Base-by-base conservation (phyloP, 2,888 invertebrate genomes). In the Ectemnius cavifrons region DNA sequence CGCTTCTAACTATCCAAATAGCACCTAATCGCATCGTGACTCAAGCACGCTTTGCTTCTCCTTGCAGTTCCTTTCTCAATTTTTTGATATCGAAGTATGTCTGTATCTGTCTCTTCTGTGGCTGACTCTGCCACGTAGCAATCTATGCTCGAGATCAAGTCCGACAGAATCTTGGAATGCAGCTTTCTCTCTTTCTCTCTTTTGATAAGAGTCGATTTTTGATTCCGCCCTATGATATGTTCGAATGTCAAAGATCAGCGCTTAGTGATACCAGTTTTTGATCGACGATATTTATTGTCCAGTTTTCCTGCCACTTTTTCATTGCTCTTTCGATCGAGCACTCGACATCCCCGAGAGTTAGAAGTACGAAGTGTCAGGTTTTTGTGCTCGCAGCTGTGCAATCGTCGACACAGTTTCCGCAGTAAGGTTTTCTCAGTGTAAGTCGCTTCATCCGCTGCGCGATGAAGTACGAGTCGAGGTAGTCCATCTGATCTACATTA, bases 1-100 rank as follows among this genome's bases (percentile, higher is more conserved):
- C 63, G 68, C 60, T 73, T 75, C 73, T 76, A 85, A 78, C 79
- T 82, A 85, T 67, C 83, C 23, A 76, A 85, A 85, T 86, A 86
- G 86, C 86, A 86, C 86, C 86, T 81, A 79, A 81, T 83, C 80
- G 76, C 75, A 77, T 75, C 83, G 27, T 69, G 66, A 37, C 57
- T 23, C 70, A 75, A 78, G 78, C 80, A 67, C 76, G 62, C 52
- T 75, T 62, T 23, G 37, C n/a, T 64, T 23, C 60, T 62, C 28
- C 66, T 52, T 27, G 52, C 16, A 52, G 52, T 52, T 52, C 14
- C 52, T 52, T 52, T 52, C 14, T 52, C 52, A 4, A 16, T 16
- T 23, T 49, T 49, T 23, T 49, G 49, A 63, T 63, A 47, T 49
- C 37, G 1, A 63, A n/a, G 18, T 46, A 18, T 45, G 14, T 20